Conservation (phyloP, 2,113 vertebrate species). For the Albula glossodonta region DNA sequence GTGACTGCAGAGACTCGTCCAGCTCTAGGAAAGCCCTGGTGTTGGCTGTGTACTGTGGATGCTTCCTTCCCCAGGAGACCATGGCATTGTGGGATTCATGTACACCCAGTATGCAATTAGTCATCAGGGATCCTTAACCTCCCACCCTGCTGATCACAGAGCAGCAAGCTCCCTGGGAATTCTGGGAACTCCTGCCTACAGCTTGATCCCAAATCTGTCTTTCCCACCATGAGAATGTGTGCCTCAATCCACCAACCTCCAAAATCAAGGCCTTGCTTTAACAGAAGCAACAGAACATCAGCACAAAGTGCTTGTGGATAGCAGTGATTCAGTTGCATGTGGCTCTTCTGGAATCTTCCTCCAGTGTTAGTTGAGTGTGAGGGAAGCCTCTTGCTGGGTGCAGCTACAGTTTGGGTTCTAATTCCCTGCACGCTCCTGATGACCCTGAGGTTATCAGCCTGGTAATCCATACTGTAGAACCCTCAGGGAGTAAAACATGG, state of each 20-base stretch:
- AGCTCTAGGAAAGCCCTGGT: background rate
- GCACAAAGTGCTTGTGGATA: background rate
- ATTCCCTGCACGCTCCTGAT: background rate
- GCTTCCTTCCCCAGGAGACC: background rate
- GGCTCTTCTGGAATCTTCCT: background rate
- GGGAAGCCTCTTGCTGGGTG: background rate
- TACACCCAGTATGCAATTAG: background rate
- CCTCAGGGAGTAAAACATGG: background rate
- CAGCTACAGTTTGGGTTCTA: background rate
- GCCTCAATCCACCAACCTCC: background rate
- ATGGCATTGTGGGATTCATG: background rate
- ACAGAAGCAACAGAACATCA: background rate
- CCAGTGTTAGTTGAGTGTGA: background rate
- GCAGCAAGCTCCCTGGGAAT: background rate
- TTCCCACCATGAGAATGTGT: background rate
- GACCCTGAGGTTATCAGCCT: slow-evolving; percentile 9
- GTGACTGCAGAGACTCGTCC: background rate
- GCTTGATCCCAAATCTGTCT: background rate
- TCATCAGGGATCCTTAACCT: background rate
- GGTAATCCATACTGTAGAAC: slow-evolving; percentile 7
- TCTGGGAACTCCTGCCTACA: slow-evolving; percentile 12
- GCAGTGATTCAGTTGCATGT: background rate
- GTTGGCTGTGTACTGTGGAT: background rate
- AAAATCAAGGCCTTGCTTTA: background rate
- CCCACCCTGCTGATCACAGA: slow-evolving; percentile 1